These are phyloP conservation scores for Dasyurus viverrinus DNA, from an alignment of 2,113 vertebrate genomes.

Conservation along the genomic window DNA sequence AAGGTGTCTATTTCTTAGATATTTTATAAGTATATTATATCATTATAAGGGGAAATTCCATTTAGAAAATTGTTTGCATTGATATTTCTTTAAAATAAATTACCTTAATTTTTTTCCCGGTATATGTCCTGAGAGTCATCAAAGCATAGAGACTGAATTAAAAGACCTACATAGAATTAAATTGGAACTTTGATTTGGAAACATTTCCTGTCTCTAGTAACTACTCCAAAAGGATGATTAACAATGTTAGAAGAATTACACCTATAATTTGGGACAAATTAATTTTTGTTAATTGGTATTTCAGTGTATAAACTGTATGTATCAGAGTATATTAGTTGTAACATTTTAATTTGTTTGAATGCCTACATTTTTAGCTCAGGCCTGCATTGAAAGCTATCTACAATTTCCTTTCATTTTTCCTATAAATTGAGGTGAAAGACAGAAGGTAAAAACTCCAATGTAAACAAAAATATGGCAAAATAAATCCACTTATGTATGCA, in stretches of 20 bases:
- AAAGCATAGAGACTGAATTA: neutral
- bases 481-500: neutral
- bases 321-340: slow-evolving; percentile 19
- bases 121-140: neutral
- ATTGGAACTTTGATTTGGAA: neutral
- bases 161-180: neutral
- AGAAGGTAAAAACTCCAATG: neutral
- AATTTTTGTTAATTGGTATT: slow-evolving; percentile 18
- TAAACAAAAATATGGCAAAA: neutral
- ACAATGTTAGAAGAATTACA: neutral
- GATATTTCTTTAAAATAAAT: neutral
- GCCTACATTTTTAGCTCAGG: slow-evolving; percentile 25
- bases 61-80: neutral
- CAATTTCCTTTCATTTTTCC: slow-evolving; percentile 21
- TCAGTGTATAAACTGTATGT: slow-evolving; percentile 34
- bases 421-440: neutral
- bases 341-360: slow-evolving; percentile 39
- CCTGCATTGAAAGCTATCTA: neutral
- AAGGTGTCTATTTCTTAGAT: neutral
- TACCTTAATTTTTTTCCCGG: neutral
- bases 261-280: neutral
- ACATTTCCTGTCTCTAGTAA: neutral
- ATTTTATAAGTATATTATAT: neutral
- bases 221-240: neutral
- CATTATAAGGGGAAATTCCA: neutral